Evolutionary conservation across 1,140 invertebrate genomes (phyloP), one percentile per base, ranked within the genome.

Genomic region (Calephelis nemesis): DNA sequence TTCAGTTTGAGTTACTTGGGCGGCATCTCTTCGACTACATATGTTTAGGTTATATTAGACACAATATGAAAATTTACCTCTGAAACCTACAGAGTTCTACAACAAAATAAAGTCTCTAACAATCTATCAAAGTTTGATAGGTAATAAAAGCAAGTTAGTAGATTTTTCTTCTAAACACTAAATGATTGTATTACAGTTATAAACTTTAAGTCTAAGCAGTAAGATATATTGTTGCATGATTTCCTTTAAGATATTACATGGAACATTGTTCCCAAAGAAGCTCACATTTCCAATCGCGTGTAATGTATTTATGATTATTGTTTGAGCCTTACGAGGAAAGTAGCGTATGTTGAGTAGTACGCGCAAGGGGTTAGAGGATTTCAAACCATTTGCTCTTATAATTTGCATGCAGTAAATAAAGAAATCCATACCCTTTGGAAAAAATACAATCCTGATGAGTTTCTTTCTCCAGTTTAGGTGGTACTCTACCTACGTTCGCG

Each of bases 301-400:
- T 89, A 89, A 89, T 89, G 87, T 89, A 89, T 89, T 87, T 89
- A 89, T 89, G 85, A 89, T 89, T 87, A 87, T 89, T 89, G 85
- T 78, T 79, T 73, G 67, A 81, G 78, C 76, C 74, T 68, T 54
- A 73, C 63, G 66, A 78, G 73, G 71, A 80, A 79, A 79, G 73
- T 71, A 74, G 69, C 72, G 72, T 76, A 74, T 71, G 66, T 74
- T 68, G 60, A 72, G 71, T 67, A 63, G 71, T 70, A 58, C 58
- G 64, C 30, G 65, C 66, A 70, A 76, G 68, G 72, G 71, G 71
- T 71, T 77, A 77, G 70, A 67, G 75, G 75, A 74, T 77, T 76
- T 71, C 45, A 13, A 73, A 54, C 70, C 62, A 77, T 77, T 77
- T 69, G 52, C 73, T 71, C 50, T 52, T 69, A 68, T 69, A 73